Evolutionary conservation across 1,140 invertebrate species (phyloP).

Genomic region (Argopecten irradians): DNA sequence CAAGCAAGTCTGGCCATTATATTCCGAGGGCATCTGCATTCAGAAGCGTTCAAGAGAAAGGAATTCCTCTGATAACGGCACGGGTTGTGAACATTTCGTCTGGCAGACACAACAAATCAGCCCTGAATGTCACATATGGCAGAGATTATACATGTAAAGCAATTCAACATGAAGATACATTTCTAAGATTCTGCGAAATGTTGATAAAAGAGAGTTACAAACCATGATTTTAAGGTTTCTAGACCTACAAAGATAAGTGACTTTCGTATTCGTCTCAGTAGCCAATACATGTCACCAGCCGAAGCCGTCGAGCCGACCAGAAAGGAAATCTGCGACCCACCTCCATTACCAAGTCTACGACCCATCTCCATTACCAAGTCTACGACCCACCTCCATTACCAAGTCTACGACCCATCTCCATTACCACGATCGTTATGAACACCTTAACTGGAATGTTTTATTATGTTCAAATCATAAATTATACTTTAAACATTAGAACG

Average conservation of each 20-base stretch:
- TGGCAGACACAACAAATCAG: background rate
- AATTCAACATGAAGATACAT: background rate
- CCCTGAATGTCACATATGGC: background rate
- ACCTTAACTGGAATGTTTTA: too few relatives aligned
- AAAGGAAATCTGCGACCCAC: background rate
- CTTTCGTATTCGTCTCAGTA: background rate
- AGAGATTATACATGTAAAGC: background rate
- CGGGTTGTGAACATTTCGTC: background rate
- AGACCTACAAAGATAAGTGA: background rate
- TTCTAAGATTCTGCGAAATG: background rate
- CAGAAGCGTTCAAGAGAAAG: background rate
- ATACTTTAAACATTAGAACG: too few relatives aligned
- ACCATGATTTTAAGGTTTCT: background rate
- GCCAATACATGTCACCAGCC: background rate
- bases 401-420: too few relatives aligned
- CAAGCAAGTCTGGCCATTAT: background rate
- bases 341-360: too few relatives aligned
- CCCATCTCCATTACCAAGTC: too few relatives aligned
- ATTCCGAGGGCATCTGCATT: background rate
- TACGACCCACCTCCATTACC: too few relatives aligned
- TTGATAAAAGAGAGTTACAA: background rate
- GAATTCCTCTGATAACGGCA: background rate
- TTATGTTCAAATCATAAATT: too few relatives aligned
- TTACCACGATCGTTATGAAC: too few relatives aligned
- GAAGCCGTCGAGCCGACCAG: background rate